phyloP scores from a whole-genome alignment of 2,888 invertebrate genomes.

The Drosophila testacea region DNA sequence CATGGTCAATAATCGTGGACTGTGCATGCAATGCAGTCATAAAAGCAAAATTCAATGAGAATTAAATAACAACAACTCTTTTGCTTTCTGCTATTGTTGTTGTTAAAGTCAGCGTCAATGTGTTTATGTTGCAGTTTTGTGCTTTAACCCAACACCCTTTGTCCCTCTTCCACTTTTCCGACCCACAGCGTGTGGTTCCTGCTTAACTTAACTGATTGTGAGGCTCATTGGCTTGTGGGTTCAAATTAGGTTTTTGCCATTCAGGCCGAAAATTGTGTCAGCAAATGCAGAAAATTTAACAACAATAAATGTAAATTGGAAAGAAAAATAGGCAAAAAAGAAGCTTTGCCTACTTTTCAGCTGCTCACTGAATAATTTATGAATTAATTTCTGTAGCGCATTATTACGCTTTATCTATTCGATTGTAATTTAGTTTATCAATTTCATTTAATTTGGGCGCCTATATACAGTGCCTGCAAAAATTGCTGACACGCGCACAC shows the following conservation, averaged over 20 bases:
- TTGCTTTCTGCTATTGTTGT: not conserved
- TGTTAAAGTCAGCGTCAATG: constrained; percentile 46
- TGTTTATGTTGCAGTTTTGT: constrained; percentile 64
- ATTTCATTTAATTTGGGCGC: constrained; percentile 63
- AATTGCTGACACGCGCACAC: constrained; percentile 50
- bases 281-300: constrained; percentile 37
- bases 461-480: constrained; percentile 37
- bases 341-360: constrained; percentile 37
- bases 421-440: constrained; percentile 71
- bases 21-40: constrained; percentile 36
- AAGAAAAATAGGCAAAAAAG: not conserved
- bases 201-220: constrained; percentile 10
- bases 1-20: constrained; percentile 64
- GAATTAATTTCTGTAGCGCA: constrained; percentile 49
- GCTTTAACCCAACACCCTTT: not conserved
- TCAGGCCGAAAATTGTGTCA: constrained; percentile 51
- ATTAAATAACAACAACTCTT: constrained; percentile 29
- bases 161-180: not conserved
- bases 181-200: not conserved
- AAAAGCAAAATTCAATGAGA: constrained; percentile 46
- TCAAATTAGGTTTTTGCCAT: constrained; percentile 43
- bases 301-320: constrained; percentile 27
- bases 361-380: constrained; percentile 48
- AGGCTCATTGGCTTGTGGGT: constrained; percentile 21
- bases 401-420: constrained; percentile 60